A percentile compares a stretch with the other conserved stretches of the same genome.
These are phyloP conservation scores for Rhynchopsitta pachyrhyncha DNA, from an alignment of 2,113 vertebrate species.

Conservation along the genomic window DNA sequence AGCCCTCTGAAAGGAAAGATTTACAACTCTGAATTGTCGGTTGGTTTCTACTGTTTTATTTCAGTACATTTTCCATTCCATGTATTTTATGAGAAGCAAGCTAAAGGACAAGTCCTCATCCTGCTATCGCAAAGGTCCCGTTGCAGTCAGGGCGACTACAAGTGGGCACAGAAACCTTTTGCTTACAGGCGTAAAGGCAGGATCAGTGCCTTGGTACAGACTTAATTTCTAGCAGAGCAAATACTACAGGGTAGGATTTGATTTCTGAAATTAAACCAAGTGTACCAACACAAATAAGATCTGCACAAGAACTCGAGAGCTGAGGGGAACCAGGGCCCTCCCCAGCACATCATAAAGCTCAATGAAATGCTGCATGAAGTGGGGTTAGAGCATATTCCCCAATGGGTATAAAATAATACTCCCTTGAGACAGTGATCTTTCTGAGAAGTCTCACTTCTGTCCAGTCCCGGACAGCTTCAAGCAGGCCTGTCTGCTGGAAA, in stretches of 20 bases:
- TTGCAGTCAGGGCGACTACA: not conserved
- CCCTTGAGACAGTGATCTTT: slow-evolving; percentile 12
- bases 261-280: not conserved
- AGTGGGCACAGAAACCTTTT: not conserved
- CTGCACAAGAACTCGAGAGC: not conserved
- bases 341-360: slow-evolving; percentile 5
- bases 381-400: slow-evolving; percentile 19
- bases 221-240: not conserved
- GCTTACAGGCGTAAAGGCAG: not conserved
- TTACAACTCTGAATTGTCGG: not conserved
- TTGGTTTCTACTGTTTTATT: not conserved
- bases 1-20: not conserved
- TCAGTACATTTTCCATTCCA: not conserved
- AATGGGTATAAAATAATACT: not conserved
- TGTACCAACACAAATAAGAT: not conserved
- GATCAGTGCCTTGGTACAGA: not conserved
- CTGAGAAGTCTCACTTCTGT: slow-evolving; percentile 35
- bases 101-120: not conserved
- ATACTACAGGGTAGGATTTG: not conserved
- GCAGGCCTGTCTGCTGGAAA: slow-evolving; percentile 13
- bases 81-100: not conserved
- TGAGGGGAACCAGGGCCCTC: not conserved
- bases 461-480: slow-evolving; percentile 1
- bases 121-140: accelerated
- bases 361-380: slow-evolving; percentile 9